phyloP scores from a whole-genome alignment of 2,797 vertebrate genomes.

The Lutjanus argentimaculatus region DNA sequence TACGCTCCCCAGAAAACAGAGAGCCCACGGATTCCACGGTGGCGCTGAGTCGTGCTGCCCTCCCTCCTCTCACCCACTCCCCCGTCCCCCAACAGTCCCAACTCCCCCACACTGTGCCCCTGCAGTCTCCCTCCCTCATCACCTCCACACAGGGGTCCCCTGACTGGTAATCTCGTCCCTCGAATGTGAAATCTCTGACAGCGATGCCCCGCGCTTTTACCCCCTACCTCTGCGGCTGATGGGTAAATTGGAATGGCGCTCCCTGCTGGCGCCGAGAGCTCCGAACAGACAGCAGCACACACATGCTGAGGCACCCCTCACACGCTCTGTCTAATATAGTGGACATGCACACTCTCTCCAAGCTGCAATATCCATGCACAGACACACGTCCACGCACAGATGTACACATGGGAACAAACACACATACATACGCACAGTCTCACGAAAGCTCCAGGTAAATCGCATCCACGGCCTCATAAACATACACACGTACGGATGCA shows the following conservation, averaged over 20 bases:
- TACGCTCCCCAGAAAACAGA: slow-evolving; percentile 77
- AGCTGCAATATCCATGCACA: slow-evolving; percentile 83
- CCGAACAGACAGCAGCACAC: slow-evolving; percentile 80
- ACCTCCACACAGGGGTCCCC: slow-evolving; percentile 81
- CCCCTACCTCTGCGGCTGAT: slow-evolving; percentile 82
- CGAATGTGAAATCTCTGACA: slow-evolving; percentile 85
- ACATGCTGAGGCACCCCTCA: slow-evolving; percentile 79
- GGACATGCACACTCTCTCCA: slow-evolving; percentile 82
- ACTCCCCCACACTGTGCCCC: slow-evolving; percentile 75
- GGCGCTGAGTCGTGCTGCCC: slow-evolving; percentile 65
- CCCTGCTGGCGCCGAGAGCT: slow-evolving; percentile 85
- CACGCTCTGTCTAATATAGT: slow-evolving; percentile 84
- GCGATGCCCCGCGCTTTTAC: slow-evolving; percentile 80
- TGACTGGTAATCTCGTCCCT: slow-evolving; percentile 87
- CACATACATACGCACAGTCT: slow-evolving; percentile 36
- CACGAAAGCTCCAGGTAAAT: slow-evolving; percentile 56
- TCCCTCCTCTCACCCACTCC: slow-evolving; percentile 45
- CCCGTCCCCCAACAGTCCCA: slow-evolving; percentile 63
- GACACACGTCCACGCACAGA: slow-evolving; percentile 66
- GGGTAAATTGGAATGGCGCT: slow-evolving; percentile 87
- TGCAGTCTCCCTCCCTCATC: slow-evolving; percentile 82
- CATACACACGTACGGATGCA: slow-evolving; percentile 50
- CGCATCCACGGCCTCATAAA: slow-evolving; percentile 53
- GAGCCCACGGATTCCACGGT: slow-evolving; percentile 76
- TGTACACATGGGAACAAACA: slow-evolving; percentile 47